Evolutionary conservation across 2,113 vertebrate genomes (phyloP).

Genomic region (Enhydra lutris): DNA sequence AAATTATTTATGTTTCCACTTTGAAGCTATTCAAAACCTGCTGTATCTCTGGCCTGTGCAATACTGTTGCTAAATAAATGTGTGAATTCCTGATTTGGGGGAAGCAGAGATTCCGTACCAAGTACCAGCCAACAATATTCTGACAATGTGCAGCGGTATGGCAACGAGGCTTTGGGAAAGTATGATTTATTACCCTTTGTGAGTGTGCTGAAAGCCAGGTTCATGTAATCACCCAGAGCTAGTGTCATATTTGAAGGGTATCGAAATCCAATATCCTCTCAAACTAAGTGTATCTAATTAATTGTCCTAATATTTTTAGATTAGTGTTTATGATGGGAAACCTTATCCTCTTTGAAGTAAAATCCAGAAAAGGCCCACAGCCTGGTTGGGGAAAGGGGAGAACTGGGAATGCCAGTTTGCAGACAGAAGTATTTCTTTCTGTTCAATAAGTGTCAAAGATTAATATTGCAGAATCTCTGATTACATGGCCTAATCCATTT

Average conservation of each 20-base stretch:
- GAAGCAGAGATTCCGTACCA: neutral
- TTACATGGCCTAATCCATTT: conserved; percentile 89
- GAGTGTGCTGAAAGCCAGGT: conserved; percentile 64
- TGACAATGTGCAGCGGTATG: neutral
- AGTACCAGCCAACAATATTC: conserved; percentile 17
- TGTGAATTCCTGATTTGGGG: conserved; percentile 7
- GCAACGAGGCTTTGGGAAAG: conserved; percentile 23
- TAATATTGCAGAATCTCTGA: conserved; percentile 87
- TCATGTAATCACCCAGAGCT: conserved; percentile 57
- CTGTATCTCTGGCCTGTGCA: neutral
- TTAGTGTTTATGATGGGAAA: conserved; percentile 85
- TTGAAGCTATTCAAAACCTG: conserved; percentile 24
- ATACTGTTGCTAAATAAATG: conserved; percentile 42
- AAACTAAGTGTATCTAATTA: conserved; percentile 93
- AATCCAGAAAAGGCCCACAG: conserved; percentile 84
- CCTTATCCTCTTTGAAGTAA: conserved; percentile 88
- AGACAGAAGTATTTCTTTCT: conserved; percentile 81
- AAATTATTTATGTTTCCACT: conserved; percentile 34
- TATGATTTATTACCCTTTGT: conserved; percentile 72
- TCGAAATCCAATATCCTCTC: conserved; percentile 86
- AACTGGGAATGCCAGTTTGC: conserved; percentile 77
- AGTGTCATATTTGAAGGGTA: conserved; percentile 85
- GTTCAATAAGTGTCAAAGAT: conserved; percentile 86
- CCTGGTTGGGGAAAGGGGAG: conserved; percentile 66
- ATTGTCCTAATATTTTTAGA: conserved; percentile 86